A percentile compares a stretch with the other conserved stretches of the same genome.
Evolutionary conservation across 2,113 vertebrate species (phyloP).

Genomic region (Microcebus griseorufus): DNA sequence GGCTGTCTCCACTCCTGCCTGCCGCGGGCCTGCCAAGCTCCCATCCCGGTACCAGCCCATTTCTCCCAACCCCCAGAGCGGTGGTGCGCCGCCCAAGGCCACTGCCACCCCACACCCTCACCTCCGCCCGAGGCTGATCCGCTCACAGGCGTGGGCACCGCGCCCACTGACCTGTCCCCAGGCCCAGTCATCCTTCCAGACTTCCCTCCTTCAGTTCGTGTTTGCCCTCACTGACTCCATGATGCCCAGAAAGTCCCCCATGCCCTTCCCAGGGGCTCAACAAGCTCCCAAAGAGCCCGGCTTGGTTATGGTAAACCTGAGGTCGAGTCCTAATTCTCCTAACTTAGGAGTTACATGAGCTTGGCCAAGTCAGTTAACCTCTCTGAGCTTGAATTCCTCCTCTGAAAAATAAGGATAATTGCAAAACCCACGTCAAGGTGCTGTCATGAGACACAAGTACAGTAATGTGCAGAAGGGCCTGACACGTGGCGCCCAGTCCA

Average conservation of each 20-base stretch:
- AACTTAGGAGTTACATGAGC: neutral
- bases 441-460: neutral
- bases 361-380: neutral
- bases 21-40: neutral
- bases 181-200: neutral
- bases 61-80: neutral
- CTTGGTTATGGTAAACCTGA: neutral
- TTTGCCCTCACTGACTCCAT: neutral
- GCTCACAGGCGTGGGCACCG: neutral
- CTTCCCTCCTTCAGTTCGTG: neutral
- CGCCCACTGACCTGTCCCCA: too few relatives aligned
- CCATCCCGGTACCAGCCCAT: fast-evolving
- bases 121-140: neutral
- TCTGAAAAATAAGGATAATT: neutral
- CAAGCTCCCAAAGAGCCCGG: neutral
- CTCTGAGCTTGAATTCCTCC: neutral
- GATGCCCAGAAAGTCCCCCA: neutral
- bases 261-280: neutral
- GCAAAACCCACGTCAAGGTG: neutral
- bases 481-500: neutral
- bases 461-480: fast-evolving
- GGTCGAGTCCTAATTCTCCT: neutral
- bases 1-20: neutral
- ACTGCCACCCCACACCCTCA: neutral
- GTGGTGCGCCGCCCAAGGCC: too few relatives aligned